Evolutionary conservation across 2,888 invertebrate species (phyloP).

Genomic region (Rhingia rostrata): DNA sequence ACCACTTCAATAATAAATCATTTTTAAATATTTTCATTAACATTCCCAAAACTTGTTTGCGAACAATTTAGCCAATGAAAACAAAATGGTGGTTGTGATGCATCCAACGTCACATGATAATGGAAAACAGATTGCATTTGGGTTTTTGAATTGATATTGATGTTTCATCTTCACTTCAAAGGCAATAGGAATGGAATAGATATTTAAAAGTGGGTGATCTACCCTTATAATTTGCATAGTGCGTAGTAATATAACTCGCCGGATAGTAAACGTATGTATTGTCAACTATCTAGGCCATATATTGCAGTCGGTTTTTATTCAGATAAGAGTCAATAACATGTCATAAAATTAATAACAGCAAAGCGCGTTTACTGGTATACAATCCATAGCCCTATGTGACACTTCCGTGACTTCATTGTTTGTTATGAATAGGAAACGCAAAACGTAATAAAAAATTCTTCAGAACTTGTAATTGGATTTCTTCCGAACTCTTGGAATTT

Average conservation of each 20-base stretch:
- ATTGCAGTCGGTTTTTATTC: neutral
- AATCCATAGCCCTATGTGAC: neutral
- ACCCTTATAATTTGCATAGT: neutral
- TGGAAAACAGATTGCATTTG: neutral
- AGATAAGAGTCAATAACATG: neutral
- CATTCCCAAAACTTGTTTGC: conserved; percentile 15
- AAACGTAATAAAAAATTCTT: no score
- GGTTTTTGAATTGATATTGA: neutral
- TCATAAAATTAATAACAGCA: neutral
- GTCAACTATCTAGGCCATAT: neutral
- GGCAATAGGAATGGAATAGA: neutral
- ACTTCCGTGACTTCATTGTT: no score
- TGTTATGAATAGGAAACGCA: no score
- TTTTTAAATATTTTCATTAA: conserved; percentile 13
- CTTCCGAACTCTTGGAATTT: no score
- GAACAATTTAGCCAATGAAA: neutral
- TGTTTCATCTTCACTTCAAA: neutral
- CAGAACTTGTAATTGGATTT: no score
- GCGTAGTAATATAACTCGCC: neutral
- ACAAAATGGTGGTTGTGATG: neutral
- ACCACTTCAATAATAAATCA: conserved; percentile 15
- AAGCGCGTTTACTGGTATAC: neutral
- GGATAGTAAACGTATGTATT: no score
- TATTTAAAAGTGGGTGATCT: neutral
- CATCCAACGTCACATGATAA: neutral